Percentiles rank a stretch among this genome's conserved stretches.
Conservation (phyloP, 2,797 vertebrate species). For the Monodelphis domestica region DNA sequence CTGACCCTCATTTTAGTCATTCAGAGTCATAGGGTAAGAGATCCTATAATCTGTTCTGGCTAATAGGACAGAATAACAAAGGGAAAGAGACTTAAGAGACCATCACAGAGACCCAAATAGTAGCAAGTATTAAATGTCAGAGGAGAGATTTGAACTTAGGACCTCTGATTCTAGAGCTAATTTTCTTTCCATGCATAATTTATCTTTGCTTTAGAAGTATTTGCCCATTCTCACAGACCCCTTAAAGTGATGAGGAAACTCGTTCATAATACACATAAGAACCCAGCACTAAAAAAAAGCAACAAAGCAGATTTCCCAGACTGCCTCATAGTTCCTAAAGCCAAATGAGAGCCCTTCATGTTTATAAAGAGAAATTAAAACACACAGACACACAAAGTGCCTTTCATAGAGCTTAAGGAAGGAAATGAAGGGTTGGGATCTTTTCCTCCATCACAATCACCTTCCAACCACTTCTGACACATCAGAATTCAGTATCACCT, state of each 20-base stretch:
- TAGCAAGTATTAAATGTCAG: neutral
- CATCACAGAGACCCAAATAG: neutral
- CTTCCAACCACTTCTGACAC: neutral
- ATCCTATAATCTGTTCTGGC: neutral
- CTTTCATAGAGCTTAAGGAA: conserved; percentile 18
- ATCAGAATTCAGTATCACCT: neutral
- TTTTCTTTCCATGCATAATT: neutral
- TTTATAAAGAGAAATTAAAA: no score
- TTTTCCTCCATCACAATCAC: neutral
- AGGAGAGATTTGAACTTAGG: neutral
- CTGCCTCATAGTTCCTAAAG: no score
- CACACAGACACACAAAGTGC: no score
- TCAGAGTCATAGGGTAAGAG: neutral
- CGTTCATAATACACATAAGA: neutral
- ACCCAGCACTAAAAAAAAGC: neutral
- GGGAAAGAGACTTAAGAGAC: neutral
- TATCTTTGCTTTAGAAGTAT: neutral
- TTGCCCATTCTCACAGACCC: neutral
- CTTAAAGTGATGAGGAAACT: neutral
- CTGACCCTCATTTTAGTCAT: neutral
- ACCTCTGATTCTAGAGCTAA: neutral
- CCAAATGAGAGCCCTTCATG: neutral
- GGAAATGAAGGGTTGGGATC: neutral
- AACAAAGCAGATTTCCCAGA: neutral
- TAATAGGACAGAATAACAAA: neutral